phyloP scores from a whole-genome alignment of 2,797 vertebrate species.

The Acrossocheilus wenchowensis region DNA sequence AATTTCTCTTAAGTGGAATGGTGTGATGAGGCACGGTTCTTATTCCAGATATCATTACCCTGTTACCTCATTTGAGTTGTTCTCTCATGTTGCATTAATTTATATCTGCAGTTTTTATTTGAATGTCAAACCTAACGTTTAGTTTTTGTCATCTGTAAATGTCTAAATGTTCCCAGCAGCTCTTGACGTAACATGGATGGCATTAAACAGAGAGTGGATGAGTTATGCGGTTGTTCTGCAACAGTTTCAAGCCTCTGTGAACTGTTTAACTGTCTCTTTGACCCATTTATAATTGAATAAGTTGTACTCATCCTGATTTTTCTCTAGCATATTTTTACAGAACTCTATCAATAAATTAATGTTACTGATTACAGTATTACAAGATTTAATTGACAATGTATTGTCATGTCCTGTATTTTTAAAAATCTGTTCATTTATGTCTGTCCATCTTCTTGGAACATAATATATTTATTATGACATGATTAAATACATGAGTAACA shows the following conservation, averaged over 20 bases:
- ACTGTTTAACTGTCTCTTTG: background rate
- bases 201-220: background rate
- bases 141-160: slow-evolving; percentile 12
- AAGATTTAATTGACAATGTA: slow-evolving; percentile 60
- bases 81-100: background rate
- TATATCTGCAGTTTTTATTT: background rate
- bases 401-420: slow-evolving; percentile 64
- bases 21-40: background rate
- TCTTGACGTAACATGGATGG: background rate
- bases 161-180: slow-evolving; percentile 10
- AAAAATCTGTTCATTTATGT: slow-evolving; percentile 56
- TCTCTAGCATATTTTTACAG: slow-evolving; percentile 6
- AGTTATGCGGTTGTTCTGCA: background rate
- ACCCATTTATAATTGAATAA: slow-evolving; percentile 3
- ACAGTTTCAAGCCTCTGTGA: background rate
- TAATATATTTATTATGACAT: slow-evolving; percentile 70
- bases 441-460: slow-evolving; percentile 61
- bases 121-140: background rate
- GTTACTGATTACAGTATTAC: slow-evolving; percentile 70
- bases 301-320: background rate
- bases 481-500: slow-evolving; percentile 62
- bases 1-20: background rate
- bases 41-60: background rate
- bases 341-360: slow-evolving; percentile 41
- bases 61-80: background rate